Percentiles rank a stretch among this genome's conserved stretches.
Conservation (phyloP, 1,140 invertebrate species). For the Tetramorium parvispinum region DNA sequence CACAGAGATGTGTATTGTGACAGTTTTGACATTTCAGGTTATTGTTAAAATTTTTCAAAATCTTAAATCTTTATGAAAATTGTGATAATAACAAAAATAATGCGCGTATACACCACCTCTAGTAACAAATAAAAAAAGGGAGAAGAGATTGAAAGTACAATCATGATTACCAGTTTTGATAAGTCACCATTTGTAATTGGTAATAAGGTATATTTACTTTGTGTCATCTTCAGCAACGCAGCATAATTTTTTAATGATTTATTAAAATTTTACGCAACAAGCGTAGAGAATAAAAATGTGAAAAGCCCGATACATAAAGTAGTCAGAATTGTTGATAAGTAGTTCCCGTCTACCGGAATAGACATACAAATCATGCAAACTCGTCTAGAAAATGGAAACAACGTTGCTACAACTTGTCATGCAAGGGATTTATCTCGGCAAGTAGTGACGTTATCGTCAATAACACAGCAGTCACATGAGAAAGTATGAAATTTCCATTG, state of each 20-base stretch:
- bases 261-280: background rate
- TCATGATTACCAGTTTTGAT: too few relatives aligned
- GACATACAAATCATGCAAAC: background rate
- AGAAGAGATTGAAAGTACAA: too few relatives aligned
- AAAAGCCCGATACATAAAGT: background rate
- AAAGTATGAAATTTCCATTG: conserved; percentile 23
- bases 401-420: background rate
- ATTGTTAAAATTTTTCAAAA: too few relatives aligned
- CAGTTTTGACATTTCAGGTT: too few relatives aligned
- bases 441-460: conserved; percentile 47
- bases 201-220: too few relatives aligned
- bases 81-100: too few relatives aligned
- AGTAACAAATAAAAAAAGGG: too few relatives aligned
- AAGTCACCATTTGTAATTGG: too few relatives aligned
- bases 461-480: background rate
- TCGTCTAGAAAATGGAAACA: background rate
- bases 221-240: too few relatives aligned
- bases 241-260: background rate
- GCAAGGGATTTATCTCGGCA: background rate
- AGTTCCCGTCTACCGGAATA: background rate
- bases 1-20: too few relatives aligned
- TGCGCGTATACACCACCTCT: too few relatives aligned
- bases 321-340: background rate
- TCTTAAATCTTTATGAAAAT: too few relatives aligned
- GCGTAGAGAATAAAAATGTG: background rate